Base-by-base conservation (phyloP, 2,888 invertebrate genomes). In the Xestobium rufovillosum region DNA sequence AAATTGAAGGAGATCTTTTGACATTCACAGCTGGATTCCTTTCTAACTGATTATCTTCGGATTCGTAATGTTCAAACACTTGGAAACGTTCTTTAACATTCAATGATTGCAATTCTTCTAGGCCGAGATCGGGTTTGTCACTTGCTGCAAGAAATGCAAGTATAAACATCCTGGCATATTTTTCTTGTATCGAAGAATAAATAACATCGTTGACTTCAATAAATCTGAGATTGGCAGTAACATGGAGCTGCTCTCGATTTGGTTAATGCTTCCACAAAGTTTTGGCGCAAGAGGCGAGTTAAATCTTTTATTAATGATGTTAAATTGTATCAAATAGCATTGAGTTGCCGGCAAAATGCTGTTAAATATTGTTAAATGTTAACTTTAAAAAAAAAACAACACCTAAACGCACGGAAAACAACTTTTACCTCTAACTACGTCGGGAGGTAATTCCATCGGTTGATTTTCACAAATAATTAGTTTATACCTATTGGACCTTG, bases 401-500 rank as follows among this genome's bases (percentile, higher is more conserved):
- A n/a, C n/a, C n/a, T n/a, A n/a, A n/a, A n/a, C n/a, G n/a, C n/a
- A n/a, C n/a, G n/a, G n/a, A n/a, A n/a, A n/a, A n/a, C n/a, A n/a
- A n/a, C 35, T 28, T 41, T 54, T 73, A 90, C 89, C 86, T 80
- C 92, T 79, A 52, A 88, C 83, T 58, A 95, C 92, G 69, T 88
- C 91, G 54, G 90, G 88, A 45, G 91, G 91, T 57, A 91, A 70
- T 66, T 89, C 90, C 47, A 80, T 69, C 2, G 94, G 94, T 63
- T 87, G 83, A 67, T 87, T 92, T 71, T 92, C 92, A 52, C 89
- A 79, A 56, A 92, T 89, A 51, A 92, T 91, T 71, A 89, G 72
- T 68, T 89, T 87, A 48, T 84, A 84, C 63, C 82, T 86, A 62
- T 78, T 77, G 31, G 80, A 79, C 50, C 74, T 71, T 39, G 76